These are phyloP conservation scores for Macaca mulatta DNA, from an alignment of 2,113 vertebrate species.

Conservation along the genomic window DNA sequence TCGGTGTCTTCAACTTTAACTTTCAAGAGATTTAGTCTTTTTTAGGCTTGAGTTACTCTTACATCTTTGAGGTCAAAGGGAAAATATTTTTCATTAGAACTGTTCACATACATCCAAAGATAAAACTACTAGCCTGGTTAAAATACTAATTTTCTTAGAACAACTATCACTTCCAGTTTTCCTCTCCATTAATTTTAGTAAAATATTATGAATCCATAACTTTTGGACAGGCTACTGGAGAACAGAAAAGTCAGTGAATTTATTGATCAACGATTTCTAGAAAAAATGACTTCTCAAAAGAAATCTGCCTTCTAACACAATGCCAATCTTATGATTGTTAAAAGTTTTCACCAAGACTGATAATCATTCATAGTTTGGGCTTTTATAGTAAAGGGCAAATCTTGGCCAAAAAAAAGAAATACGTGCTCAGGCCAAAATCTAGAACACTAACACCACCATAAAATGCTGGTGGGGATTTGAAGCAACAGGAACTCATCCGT, in stretches of 20 bases:
- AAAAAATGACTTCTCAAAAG: slow-evolving; percentile 37
- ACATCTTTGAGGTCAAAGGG: neutral
- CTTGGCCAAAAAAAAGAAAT: slow-evolving; percentile 8
- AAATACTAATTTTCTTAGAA: slow-evolving; percentile 21
- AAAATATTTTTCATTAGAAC: neutral
- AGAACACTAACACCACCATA: neutral
- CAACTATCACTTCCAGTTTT: neutral
- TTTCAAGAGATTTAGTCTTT: neutral
- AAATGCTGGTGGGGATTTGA: neutral
- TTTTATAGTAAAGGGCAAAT: slow-evolving; percentile 22
- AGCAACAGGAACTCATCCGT: neutral
- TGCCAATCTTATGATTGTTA: neutral
- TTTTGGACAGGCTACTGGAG: neutral
- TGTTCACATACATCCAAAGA: neutral
- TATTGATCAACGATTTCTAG: neutral
- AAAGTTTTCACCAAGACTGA: neutral
- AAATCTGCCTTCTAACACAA: slow-evolving; percentile 20
- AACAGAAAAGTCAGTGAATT: neutral
- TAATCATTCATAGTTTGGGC: neutral
- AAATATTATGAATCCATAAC: neutral
- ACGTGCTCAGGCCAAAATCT: neutral
- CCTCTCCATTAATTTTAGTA: slow-evolving; percentile 15
- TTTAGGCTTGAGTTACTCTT: neutral
- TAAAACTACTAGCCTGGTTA: neutral
- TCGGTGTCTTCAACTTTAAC: neutral